Percentiles rank a stretch among this genome's conserved stretches.
phyloP scores from a whole-genome alignment of 2,888 invertebrate species.

The Zootermopsis nevadensis region DNA sequence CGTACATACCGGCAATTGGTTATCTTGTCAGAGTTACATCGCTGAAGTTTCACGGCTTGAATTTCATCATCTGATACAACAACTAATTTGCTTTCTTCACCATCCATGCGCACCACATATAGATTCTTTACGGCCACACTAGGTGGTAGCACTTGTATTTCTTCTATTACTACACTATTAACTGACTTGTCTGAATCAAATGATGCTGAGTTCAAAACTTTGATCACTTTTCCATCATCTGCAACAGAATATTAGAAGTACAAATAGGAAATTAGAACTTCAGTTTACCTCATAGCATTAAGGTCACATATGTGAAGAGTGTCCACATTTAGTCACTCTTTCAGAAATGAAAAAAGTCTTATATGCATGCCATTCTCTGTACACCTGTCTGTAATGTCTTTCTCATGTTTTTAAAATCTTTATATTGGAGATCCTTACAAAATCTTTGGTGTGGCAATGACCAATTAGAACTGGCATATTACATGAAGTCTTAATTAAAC shows the following conservation, averaged over 20 bases:
- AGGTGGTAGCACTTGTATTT: constrained; percentile 80
- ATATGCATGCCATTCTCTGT: too few relatives aligned
- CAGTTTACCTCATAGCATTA: too few relatives aligned
- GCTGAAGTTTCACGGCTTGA: constrained; percentile 84
- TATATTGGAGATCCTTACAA: too few relatives aligned
- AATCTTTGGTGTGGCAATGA: too few relatives aligned
- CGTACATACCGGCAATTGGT: constrained; percentile 57
- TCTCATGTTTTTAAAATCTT: too few relatives aligned
- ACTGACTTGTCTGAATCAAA: constrained; percentile 69
- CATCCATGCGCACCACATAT: constrained; percentile 72
- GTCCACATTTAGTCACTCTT: too few relatives aligned
- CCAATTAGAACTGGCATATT: too few relatives aligned
- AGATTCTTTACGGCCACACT: constrained; percentile 81
- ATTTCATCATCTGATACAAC: constrained; percentile 91
- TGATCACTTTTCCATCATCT: constrained; percentile 92
- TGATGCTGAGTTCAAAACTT: constrained; percentile 85
- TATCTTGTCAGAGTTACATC: constrained; percentile 71
- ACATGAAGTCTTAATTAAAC: too few relatives aligned
- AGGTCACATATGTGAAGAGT: too few relatives aligned
- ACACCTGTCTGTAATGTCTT: too few relatives aligned
- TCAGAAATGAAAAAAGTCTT: too few relatives aligned
- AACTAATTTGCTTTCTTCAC: constrained; percentile 83
- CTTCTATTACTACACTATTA: constrained; percentile 83
- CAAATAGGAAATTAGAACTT: too few relatives aligned
- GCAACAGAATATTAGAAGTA: constrained; percentile 53